Percentiles rank a stretch among this genome's conserved stretches.
phyloP scores from a whole-genome alignment of 2,797 vertebrate genomes.

The Sebastes matsubarae region DNA sequence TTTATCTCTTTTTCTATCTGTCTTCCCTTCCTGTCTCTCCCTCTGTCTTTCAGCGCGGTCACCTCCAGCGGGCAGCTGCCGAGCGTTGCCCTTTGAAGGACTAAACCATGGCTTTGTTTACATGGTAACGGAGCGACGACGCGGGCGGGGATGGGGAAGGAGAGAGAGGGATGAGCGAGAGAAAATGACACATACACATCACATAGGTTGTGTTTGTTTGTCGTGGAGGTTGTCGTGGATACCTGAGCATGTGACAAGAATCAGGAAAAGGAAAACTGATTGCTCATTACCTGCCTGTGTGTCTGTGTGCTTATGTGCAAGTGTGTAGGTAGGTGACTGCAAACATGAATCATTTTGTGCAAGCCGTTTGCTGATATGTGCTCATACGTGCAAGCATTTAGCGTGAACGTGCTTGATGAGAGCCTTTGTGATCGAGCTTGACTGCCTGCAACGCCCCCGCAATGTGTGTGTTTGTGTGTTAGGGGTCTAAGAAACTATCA shows the following conservation, averaged over 20 bases:
- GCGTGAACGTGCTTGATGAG: conserved; percentile 21
- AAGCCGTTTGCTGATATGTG: conserved; percentile 9
- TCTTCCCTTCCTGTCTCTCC: conserved; percentile 35
- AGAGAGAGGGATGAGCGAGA: conserved; percentile 25
- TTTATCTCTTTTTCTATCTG: conserved; percentile 50
- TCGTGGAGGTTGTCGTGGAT: conserved; percentile 43
- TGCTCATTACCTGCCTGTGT: conserved; percentile 46
- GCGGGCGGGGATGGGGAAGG: conserved; percentile 32
- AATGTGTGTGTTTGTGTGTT: conserved; percentile 15
- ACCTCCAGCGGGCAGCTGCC: conserved; percentile 67
- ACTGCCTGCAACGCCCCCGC: conserved; percentile 29
- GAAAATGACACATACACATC: conserved; percentile 22
- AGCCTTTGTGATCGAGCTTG: conserved; percentile 43
- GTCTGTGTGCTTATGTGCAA: conserved; percentile 5
- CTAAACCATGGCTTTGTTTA: conserved; percentile 80
- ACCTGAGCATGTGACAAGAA: conserved; percentile 48
- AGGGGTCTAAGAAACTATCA: too few species aligned
- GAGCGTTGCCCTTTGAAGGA: conserved; percentile 77
- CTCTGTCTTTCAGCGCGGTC: conserved; percentile 57
- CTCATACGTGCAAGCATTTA: conserved; percentile 14
- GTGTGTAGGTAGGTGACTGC: conserved; percentile 21
- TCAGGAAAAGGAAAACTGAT: conserved; percentile 48
- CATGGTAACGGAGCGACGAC: conserved; percentile 73
- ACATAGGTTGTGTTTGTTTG: conserved; percentile 33
- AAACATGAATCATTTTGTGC: conserved; percentile 36